Evolutionary conservation across 2,888 invertebrate genomes (phyloP).

Genomic region (Stenoptilia bipunctidactyla): DNA sequence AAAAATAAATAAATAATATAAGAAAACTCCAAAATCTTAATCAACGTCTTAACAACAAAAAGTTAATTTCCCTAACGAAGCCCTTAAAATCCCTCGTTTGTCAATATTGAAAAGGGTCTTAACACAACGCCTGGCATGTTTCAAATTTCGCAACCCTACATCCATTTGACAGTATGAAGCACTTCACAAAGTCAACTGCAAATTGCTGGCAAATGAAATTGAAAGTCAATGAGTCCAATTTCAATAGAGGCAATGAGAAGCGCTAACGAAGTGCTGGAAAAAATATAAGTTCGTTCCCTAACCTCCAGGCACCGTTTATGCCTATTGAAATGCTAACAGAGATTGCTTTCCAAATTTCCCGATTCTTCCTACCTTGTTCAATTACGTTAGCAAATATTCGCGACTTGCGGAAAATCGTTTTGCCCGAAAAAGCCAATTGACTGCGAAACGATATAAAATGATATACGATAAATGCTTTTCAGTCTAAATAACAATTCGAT

Average conservation of each 20-base stretch:
- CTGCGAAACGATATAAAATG: too few species aligned
- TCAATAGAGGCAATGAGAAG: slow-evolving; percentile 22
- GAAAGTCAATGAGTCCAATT: slow-evolving; percentile 24
- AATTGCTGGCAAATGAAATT: slow-evolving; percentile 25
- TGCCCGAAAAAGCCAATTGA: too few species aligned
- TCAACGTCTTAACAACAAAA: too few species aligned
- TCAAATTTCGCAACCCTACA: not conserved
- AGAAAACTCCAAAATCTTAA: too few species aligned
- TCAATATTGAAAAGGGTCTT: not conserved
- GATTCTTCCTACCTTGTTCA: slow-evolving; percentile 4
- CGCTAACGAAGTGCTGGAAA: slow-evolving; percentile 21
- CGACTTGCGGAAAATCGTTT: too few species aligned
- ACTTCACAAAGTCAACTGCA: slow-evolving; percentile 14
- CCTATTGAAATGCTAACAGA: slow-evolving; percentile 13
- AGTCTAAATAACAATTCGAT: too few species aligned
- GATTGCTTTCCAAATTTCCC: too few species aligned
- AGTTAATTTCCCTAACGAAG: too few species aligned
- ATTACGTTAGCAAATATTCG: slow-evolving; percentile 9
- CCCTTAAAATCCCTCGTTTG: not conserved
- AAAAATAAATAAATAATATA: too few species aligned
- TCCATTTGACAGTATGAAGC: slow-evolving; percentile 1
- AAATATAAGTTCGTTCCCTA: slow-evolving; percentile 4
- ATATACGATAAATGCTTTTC: too few species aligned
- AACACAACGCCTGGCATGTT: not conserved
- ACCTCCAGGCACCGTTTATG: slow-evolving; percentile 14